Conservation (phyloP, 2,888 invertebrate species). For the Capitulum mitella region DNA sequence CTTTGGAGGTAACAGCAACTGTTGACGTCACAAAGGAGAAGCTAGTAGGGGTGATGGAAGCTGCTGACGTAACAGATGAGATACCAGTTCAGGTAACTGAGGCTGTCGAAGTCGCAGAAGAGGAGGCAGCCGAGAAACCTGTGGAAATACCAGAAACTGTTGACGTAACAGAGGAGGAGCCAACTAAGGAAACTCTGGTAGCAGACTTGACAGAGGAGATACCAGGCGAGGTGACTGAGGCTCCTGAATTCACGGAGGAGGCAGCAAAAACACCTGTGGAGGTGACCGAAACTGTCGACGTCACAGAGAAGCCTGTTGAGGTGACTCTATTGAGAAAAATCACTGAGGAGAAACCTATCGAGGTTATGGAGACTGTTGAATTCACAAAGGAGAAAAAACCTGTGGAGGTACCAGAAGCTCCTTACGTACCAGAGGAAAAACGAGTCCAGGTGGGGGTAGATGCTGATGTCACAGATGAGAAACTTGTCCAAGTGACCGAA, state of each 20-base stretch:
- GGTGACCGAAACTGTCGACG: too few species aligned
- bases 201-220: too few species aligned
- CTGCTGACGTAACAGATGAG: not conserved
- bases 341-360: not conserved
- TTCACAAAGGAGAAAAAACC: not conserved
- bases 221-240: too few species aligned
- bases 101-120: not conserved
- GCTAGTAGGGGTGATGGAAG: not conserved
- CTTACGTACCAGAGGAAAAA: constrained; percentile 5
- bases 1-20: not conserved
- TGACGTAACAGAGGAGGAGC: not conserved
- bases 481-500: not conserved
- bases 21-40: not conserved
- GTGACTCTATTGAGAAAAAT: too few species aligned
- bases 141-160: not conserved
- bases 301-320: too few species aligned
- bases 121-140: not conserved
- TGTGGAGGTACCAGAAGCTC: not conserved
- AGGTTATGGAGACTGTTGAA: not conserved
- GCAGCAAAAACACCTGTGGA: too few species aligned
- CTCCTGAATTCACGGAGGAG: too few species aligned
- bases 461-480: not conserved
- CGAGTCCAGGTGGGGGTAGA: constrained; percentile 3
- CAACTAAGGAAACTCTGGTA: too few species aligned
- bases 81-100: too few species aligned